These are phyloP conservation scores for Anthoscopus minutus DNA, from an alignment of 2,113 vertebrate species.

Conservation along the genomic window DNA sequence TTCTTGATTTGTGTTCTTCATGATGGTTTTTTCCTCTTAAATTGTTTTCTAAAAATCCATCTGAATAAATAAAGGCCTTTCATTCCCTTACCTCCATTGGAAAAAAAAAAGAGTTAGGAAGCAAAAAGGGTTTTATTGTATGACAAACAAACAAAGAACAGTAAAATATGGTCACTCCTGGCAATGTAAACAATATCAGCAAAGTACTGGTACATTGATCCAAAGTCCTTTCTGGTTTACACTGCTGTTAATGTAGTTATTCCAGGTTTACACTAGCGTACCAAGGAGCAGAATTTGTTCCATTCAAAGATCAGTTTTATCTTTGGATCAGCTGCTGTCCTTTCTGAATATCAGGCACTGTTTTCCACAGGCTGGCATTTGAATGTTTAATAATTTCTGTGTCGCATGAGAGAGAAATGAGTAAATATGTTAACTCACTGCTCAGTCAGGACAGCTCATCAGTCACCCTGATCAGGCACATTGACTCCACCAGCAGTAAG, in stretches of 20 bases:
- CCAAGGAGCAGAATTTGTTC: not conserved
- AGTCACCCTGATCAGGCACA: not conserved
- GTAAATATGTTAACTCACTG: not conserved
- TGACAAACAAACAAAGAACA: not conserved
- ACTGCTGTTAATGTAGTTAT: not conserved
- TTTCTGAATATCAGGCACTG: not conserved
- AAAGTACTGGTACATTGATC: not conserved
- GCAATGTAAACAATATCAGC: not conserved
- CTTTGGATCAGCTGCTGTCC: not conserved
- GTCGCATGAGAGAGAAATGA: not conserved
- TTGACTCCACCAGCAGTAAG: not conserved
- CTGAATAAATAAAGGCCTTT: not conserved
- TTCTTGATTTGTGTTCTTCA: not conserved
- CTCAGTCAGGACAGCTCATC: not conserved
- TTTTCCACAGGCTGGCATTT: not conserved
- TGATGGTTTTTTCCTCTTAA: not conserved
- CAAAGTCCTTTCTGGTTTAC: slow-evolving; percentile 34
- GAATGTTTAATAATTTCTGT: not conserved
- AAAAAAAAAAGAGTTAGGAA: not conserved
- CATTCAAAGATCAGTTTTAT: not conserved
- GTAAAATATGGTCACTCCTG: not conserved
- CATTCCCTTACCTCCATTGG: not conserved
- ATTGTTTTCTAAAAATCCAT: not conserved
- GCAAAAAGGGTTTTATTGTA: not conserved
- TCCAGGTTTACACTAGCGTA: accelerated